Evolutionary conservation across 2,888 invertebrate species (phyloP), one percentile per base, ranked within the genome.

Genomic region (Lomographa bimaculata): DNA sequence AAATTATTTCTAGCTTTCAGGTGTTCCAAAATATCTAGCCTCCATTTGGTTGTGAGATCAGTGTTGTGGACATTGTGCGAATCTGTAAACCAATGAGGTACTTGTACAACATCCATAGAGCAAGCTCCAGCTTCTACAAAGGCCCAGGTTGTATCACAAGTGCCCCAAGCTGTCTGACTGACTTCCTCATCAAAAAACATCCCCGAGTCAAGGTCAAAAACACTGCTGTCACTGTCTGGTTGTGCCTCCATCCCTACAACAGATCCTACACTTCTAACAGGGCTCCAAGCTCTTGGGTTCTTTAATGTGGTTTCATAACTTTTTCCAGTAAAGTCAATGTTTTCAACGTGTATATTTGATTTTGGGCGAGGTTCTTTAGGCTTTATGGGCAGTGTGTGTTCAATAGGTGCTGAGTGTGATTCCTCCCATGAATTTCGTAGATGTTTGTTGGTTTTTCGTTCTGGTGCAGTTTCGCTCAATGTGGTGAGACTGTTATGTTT

Each of bases 231-330:
- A 50, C 94, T 94, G 69, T 95, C 95, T 1, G 95, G 95, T 72
- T 95, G 95, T n/a, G 94, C 96, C 79, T 96, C 96, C 63, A 94
- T 94, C 1, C 95, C 96, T 8, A 93, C 93, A 28, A 96, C 94
- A 10, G 96, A 96, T 5, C 96, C 96, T 4, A 95, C 95, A 66
- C 95, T 96, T 50, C 95, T 91, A n/a, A 96, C 95, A 7, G 96
- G 96, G 64, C 95, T 96, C 96, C 96, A 96, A 12, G 95, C 95
- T 62, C 95, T 91, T 8, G 95, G 95, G 79, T 95, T 95, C 60
- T 93, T 94, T n/a, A 93, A 79, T 52, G 93, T 93, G 2, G 92
- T 92, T 75, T 94, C 94, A 76, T 92, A 93, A 69, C 91, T 92
- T 74, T 93, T 94, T 5, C 92, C 92, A 7, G 91, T 87, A 7